Conservation (phyloP, 1,140 invertebrate genomes). For the Camponotus vicinus region DNA sequence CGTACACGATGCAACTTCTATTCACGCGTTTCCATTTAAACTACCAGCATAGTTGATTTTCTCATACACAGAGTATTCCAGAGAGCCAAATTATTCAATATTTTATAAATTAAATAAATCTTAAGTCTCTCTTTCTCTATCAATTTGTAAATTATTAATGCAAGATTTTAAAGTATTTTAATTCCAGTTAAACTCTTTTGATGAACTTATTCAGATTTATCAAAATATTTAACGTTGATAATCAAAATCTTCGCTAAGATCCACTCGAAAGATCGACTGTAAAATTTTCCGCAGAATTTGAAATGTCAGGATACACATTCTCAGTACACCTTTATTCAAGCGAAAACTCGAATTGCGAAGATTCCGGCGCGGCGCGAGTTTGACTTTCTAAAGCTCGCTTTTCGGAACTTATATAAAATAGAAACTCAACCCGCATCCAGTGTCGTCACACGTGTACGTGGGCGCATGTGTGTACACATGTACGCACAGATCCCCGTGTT, state of each 20-base stretch:
- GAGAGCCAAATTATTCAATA: neutral
- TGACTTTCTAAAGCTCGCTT: conserved; percentile 22
- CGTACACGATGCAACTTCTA: neutral
- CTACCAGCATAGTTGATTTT: neutral
- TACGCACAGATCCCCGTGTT: neutral
- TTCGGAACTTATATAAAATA: conserved; percentile 26
- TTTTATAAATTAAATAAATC: neutral
- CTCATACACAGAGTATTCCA: neutral
- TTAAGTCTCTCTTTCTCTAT: neutral
- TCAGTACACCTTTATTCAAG: neutral
- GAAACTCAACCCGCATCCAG: conserved; percentile 20
- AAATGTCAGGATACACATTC: neutral
- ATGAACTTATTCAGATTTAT: neutral
- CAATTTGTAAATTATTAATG: neutral
- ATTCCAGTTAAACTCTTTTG: neutral
- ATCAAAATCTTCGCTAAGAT: neutral
- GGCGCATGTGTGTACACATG: too few species aligned
- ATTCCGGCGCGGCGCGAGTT: neutral
- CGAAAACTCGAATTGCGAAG: neutral
- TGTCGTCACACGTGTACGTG: conserved; percentile 1
- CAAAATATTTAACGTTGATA: neutral
- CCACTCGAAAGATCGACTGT: neutral
- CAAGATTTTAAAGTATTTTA: neutral
- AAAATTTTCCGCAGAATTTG: neutral
- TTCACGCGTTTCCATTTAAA: conserved; percentile 8